Evolutionary conservation across 2,113 vertebrate genomes (phyloP), one percentile per base, ranked within the genome.

Genomic region (Xenopus borealis): DNA sequence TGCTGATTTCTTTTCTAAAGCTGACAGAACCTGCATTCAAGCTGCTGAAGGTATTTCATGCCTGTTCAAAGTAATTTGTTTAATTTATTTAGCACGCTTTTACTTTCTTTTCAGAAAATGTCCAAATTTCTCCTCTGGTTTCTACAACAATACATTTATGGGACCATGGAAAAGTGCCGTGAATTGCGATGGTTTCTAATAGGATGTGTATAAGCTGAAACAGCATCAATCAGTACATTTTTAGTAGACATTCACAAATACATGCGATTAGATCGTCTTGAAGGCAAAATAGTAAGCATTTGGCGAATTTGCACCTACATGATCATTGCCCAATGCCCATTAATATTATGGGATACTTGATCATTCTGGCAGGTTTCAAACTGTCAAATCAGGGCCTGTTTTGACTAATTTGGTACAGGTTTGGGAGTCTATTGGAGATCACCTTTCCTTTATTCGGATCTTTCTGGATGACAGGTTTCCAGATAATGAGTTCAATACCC

Each of bases 51-150:
- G 44, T 64, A 64, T 77, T 70, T 77, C 67, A 64, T 40, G 66
- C 66, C 45, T 19, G 69, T 69, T 70, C 45, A 27, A 44, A 55
- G 65, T 77, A 44, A 70, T 69, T 70, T 64, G 67, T 77, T 70
- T 70, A 67, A 64, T 77, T 77, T 77, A 53, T 70, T 53, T 63
- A 47, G 73, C 18, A 57, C 50, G 27, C 66, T 19, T 63, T 62
- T 64, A 44, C 59, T 77, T 27, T 57, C 12, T 27, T 45, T 70
- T 61, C 53, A 70, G 61, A 70, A 69, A 77, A 77, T 70, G 67
- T 77, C 47, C 74, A 64, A 46, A 77, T 77, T 77, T 69, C 59
- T 53, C 50, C 45, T 66, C 47, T 53, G 7, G 73, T 69, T 69
- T 77, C 61, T 69, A 66, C 12, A 40, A 19, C 19, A 59, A 62